Percentiles rank a stretch among this genome's conserved stretches.
phyloP scores from a whole-genome alignment of 1,140 invertebrate genomes.

The Caenorhabditis brenneri region DNA sequence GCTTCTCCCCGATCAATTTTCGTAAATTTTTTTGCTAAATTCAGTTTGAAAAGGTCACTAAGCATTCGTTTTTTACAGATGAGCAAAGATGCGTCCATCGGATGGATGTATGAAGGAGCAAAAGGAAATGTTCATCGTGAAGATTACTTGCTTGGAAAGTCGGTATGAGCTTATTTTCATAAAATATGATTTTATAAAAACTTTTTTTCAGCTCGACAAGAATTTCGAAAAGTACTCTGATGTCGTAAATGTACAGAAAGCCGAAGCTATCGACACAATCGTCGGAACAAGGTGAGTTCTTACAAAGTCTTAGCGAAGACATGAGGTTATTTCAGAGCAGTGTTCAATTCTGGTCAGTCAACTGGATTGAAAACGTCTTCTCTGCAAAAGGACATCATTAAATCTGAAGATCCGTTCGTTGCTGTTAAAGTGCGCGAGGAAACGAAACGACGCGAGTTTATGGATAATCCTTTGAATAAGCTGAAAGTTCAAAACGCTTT shows the following conservation, averaged over 20 bases:
- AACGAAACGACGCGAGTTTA: constrained; percentile 23
- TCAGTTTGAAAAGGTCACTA: too few relatives aligned
- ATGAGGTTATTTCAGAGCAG: background rate
- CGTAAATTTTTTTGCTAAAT: too few relatives aligned
- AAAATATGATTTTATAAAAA: background rate
- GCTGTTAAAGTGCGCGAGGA: constrained; percentile 51
- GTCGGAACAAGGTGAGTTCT: background rate
- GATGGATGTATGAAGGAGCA: constrained; percentile 58
- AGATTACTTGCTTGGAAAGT: constrained; percentile 53
- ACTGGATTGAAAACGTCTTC: constrained; percentile 32
- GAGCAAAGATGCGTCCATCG: constrained; percentile 46
- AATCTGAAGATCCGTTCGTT: constrained; percentile 51
- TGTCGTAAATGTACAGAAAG: constrained; percentile 43
- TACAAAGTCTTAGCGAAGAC: too few relatives aligned
- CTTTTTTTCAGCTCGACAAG: constrained; percentile 48
- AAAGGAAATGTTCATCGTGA: constrained; percentile 54
- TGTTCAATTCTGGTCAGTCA: background rate
- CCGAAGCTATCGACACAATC: constrained; percentile 38
- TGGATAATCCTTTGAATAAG: constrained; percentile 52
- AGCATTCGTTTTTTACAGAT: constrained; percentile 14
- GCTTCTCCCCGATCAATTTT: too few relatives aligned
- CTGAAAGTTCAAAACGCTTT: constrained; percentile 30
- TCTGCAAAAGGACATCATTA: constrained; percentile 47
- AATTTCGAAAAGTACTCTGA: constrained; percentile 56
- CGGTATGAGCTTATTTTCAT: constrained; percentile 14